Evolutionary conservation across 1,140 invertebrate genomes (phyloP).

Genomic region (Dreissena polymorpha): DNA sequence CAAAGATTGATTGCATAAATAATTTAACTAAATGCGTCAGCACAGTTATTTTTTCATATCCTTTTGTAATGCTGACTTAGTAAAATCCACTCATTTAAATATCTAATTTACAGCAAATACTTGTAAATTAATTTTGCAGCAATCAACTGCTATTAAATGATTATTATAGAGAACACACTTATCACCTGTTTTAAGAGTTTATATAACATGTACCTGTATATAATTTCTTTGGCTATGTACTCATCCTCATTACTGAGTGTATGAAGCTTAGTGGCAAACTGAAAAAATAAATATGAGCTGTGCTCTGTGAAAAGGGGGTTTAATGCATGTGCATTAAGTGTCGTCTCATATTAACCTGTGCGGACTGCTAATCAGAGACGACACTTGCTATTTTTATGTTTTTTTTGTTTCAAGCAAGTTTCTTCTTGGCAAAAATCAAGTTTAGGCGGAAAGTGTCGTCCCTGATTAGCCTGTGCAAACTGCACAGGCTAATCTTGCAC

Average conservation of each 20-base stretch:
- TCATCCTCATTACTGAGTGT: not conserved
- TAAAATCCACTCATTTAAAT: not conserved
- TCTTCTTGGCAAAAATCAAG: too few relatives aligned
- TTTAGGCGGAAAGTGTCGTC: too few relatives aligned
- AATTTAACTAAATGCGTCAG: not conserved
- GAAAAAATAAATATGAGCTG: conserved; percentile 13
- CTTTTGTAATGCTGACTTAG: not conserved
- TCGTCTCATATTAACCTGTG: too few relatives aligned
- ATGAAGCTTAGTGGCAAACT: conserved; percentile 42
- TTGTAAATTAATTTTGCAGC: not conserved
- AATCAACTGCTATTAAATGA: not conserved
- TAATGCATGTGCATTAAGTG: too few relatives aligned
- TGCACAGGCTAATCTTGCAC: too few relatives aligned
- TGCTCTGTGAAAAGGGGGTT: too few relatives aligned
- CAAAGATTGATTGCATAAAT: too few relatives aligned
- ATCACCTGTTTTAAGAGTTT: not conserved
- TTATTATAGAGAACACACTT: not conserved
- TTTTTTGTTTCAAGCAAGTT: not conserved
- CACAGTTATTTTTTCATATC: not conserved
- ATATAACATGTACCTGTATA: conserved; percentile 3
- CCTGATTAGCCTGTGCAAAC: too few relatives aligned
- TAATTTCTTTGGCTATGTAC: conserved; percentile 14
- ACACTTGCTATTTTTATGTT: too few relatives aligned
- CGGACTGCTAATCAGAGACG: too few relatives aligned
- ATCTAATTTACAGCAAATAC: not conserved